These are phyloP conservation scores for Muscina levida DNA, from an alignment of 2,888 invertebrate species.

Conservation along the genomic window DNA sequence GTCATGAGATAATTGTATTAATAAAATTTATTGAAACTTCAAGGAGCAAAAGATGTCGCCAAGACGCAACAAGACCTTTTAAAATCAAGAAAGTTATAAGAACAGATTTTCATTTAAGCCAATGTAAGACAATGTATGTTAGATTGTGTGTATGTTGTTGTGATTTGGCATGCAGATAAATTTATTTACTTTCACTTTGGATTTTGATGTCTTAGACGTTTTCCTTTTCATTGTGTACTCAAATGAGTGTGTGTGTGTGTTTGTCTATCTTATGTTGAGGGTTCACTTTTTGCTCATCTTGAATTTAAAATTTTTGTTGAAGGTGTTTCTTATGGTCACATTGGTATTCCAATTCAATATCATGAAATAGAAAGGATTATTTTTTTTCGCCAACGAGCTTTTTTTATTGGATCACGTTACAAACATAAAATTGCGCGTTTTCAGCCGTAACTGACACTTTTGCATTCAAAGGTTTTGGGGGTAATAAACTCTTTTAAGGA, in stretches of 20 bases:
- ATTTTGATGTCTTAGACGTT: slow-evolving; percentile 32
- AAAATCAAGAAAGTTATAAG: slow-evolving; percentile 52
- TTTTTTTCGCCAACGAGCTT: not conserved
- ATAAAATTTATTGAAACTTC: slow-evolving; percentile 57
- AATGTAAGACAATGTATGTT: slow-evolving; percentile 2
- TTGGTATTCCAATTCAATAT: slow-evolving; percentile 22
- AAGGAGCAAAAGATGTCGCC: not conserved
- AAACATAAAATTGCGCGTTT: slow-evolving; percentile 38
- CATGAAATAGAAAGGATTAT: not conserved
- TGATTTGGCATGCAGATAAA: slow-evolving; percentile 26
- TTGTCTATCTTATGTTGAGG: not conserved
- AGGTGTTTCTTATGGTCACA: not conserved
- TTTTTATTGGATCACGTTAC: slow-evolving; percentile 59
- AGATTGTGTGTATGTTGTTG: too few relatives aligned
- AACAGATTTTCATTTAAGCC: slow-evolving; percentile 53
- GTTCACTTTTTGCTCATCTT: not conserved
- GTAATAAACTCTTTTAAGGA: too few relatives aligned
- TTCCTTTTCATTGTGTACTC: too few relatives aligned
- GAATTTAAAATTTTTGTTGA: slow-evolving; percentile 24
- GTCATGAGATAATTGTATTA: slow-evolving; percentile 57
- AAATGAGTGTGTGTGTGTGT: not conserved
- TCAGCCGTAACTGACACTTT: too few relatives aligned
- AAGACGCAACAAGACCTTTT: slow-evolving; percentile 47
- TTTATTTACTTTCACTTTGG: slow-evolving; percentile 57
- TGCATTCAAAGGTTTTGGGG: too few relatives aligned